Evolutionary conservation across 2,113 vertebrate genomes (phyloP).

Genomic region (Clarias magur): DNA sequence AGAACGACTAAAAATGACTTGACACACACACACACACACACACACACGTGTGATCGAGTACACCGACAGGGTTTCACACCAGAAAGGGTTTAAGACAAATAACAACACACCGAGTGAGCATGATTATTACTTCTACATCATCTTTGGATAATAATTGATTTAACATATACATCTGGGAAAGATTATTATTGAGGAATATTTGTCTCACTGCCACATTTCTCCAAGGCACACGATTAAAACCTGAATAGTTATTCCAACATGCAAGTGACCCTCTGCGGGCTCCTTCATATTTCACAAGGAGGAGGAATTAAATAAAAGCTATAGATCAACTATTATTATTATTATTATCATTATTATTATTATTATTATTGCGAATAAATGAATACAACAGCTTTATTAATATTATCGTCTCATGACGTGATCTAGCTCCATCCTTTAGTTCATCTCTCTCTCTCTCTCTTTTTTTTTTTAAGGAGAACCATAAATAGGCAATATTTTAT

Average conservation of each 20-base stretch:
- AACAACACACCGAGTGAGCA: not conserved
- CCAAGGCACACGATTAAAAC: conserved; percentile 34
- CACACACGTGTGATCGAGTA: not conserved
- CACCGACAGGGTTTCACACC: not conserved
- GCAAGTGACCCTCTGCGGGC: not conserved
- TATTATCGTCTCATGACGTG: not conserved
- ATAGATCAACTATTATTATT: no score
- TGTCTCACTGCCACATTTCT: not conserved
- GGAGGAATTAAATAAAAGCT: not conserved
- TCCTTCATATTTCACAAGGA: not conserved
- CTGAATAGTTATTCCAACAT: not conserved
- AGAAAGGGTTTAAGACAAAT: not conserved
- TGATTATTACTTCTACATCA: not conserved
- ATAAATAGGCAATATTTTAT: not conserved
- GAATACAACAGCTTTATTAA: not conserved
- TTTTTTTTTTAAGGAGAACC: not conserved
- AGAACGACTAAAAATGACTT: not conserved
- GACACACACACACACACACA: not conserved
- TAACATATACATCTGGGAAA: not conserved
- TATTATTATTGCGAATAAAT: no score
- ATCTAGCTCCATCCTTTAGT: not conserved
- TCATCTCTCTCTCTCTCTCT: no score
- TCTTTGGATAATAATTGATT: conserved; percentile 14
- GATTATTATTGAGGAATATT: not conserved
- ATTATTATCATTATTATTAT: no score